Evolutionary conservation across 2,113 vertebrate genomes (phyloP).

Genomic region (Phalacrocorax aristotelis): DNA sequence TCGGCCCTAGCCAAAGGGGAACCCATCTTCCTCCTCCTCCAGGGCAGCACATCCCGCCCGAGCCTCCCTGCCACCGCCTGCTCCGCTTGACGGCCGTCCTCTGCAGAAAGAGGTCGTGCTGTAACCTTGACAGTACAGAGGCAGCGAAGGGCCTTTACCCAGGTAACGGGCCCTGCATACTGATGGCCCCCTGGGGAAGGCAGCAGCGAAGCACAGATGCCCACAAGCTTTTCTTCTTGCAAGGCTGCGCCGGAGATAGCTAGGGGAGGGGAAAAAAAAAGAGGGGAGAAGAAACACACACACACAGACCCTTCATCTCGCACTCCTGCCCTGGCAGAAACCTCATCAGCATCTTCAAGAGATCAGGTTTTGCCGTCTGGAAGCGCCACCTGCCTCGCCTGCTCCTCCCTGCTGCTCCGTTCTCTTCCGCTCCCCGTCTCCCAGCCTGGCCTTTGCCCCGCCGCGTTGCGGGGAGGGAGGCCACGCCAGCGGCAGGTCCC

Average conservation of each 20-base stretch:
- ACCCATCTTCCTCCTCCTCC: background rate
- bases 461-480: background rate
- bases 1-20: background rate
- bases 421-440: background rate
- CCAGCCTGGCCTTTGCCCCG: too few relatives aligned
- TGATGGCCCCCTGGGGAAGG: background rate
- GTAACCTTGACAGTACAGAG: background rate
- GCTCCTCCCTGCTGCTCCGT: background rate
- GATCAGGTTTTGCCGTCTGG: background rate
- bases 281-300: background rate
- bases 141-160: background rate
- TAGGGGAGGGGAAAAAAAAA: background rate
- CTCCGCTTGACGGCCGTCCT: background rate
- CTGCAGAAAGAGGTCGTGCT: background rate
- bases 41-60: background rate
- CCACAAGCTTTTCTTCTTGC: constrained; percentile 5
- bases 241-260: background rate
- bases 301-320: background rate
- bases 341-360: background rate
- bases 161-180: background rate
- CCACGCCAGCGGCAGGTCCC: too few relatives aligned
- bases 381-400: background rate
- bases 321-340: background rate
- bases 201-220: background rate
- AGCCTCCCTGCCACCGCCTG: background rate